A percentile compares a stretch with the other conserved stretches of the same genome.
Evolutionary conservation across 2,113 vertebrate genomes (phyloP).

Genomic region (Coryphaenoides rupestris): DNA sequence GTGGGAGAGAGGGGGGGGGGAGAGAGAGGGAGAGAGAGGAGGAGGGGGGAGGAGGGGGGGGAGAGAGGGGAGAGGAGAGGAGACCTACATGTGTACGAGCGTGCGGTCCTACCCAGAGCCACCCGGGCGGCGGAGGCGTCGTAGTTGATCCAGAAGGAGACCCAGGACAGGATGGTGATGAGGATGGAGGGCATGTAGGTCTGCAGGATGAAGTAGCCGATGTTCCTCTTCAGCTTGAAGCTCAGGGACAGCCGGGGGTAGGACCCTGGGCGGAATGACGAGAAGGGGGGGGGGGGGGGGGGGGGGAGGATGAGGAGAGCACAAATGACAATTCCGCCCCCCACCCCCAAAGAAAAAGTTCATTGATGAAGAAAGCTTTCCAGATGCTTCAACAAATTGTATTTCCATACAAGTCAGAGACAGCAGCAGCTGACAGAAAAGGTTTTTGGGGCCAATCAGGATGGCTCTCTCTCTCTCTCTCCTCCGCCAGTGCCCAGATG

Average conservation of each 20-base stretch:
- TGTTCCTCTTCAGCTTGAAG: constrained; percentile 99
- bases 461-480: too few relatives aligned
- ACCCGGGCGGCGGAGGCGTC: constrained; percentile 97
- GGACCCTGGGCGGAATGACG: constrained; percentile 84
- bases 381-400: too few relatives aligned
- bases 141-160: constrained; percentile 99
- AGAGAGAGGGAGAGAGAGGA: not conserved
- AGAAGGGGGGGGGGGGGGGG: constrained; percentile 34
- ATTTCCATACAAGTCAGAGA: not conserved
- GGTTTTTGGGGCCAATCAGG: too few relatives aligned
- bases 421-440: not conserved
- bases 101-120: constrained; percentile 86
- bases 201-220: constrained; percentile 99
- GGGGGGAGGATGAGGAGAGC: constrained; percentile 24
- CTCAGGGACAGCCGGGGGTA: constrained; percentile 97
- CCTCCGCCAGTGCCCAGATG: too few relatives aligned
- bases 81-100: too few relatives aligned
- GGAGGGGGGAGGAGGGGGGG: not conserved
- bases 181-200: constrained; percentile 99
- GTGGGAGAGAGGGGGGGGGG: constrained; percentile 25
- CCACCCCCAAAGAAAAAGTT: too few relatives aligned
- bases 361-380: too few relatives aligned
- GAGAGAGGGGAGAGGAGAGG: not conserved
- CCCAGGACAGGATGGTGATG: constrained; percentile 99
- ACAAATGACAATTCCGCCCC: too few relatives aligned